Percentiles rank a stretch among this genome's conserved stretches.
phyloP scores from a whole-genome alignment of 53 echinoderm and acorn worm species.

The Zoroaster sp. region DNA sequence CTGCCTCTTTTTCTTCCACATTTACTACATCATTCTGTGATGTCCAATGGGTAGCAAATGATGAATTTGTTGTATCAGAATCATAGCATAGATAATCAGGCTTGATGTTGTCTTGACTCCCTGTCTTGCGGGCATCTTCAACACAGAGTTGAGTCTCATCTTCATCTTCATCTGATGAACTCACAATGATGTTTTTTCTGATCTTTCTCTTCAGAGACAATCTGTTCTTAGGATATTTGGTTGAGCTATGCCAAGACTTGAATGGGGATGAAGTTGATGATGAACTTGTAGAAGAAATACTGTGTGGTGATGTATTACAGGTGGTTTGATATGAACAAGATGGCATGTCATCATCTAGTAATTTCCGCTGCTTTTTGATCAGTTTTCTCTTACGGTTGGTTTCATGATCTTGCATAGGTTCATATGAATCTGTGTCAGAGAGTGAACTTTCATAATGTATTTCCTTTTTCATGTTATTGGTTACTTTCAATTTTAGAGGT shows the following conservation, averaged over 20 bases:
- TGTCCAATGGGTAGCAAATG: too few species aligned
- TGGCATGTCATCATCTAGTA: not conserved
- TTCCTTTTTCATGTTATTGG: not conserved
- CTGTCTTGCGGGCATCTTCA: not conserved
- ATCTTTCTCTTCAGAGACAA: not conserved
- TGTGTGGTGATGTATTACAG: not conserved
- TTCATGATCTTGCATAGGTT: not conserved
- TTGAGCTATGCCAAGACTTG: not conserved
- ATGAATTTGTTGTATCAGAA: not conserved
- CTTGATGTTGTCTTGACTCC: too few species aligned
- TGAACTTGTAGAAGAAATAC: not conserved
- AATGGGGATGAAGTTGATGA: not conserved
- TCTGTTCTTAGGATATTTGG: not conserved
- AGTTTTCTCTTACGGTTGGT: not conserved
- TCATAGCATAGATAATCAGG: not conserved
- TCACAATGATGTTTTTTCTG: not conserved
- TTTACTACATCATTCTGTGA: not conserved
- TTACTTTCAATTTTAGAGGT: not conserved
- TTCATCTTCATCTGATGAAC: not conserved
- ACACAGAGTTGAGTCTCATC: not conserved
- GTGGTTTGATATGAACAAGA: not conserved
- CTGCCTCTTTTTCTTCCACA: not conserved
- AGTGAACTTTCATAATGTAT: not conserved
- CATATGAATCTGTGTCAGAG: not conserved
- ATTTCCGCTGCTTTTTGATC: not conserved